These are phyloP conservation scores for Lophotriccus pileatus DNA, from an alignment of 2,797 vertebrate species.

Conservation along the genomic window DNA sequence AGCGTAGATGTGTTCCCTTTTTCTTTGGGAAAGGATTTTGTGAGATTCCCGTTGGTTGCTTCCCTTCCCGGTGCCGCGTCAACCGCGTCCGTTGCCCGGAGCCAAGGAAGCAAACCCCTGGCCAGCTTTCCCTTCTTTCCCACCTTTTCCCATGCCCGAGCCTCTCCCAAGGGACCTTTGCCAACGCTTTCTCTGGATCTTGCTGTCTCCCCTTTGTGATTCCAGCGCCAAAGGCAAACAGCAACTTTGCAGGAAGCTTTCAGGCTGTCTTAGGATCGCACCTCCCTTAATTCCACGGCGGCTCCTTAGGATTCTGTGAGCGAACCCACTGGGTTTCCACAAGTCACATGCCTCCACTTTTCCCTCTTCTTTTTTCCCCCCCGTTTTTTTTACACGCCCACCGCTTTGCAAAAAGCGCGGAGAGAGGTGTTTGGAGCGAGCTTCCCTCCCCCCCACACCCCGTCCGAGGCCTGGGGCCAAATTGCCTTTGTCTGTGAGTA, in stretches of 20 bases:
- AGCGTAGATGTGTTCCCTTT: background rate
- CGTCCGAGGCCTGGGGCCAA: background rate
- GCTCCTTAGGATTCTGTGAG: background rate
- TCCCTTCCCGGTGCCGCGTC: background rate
- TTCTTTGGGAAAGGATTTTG: background rate
- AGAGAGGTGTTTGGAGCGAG: slow-evolving; percentile 19
- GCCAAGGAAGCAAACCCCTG: background rate
- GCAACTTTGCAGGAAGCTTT: background rate
- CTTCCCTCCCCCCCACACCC: background rate
- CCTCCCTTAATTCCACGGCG: background rate
- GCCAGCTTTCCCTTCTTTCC: background rate
- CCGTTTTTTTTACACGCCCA: background rate
- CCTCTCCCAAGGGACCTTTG: background rate
- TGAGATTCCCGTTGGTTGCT: background rate
- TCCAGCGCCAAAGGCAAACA: background rate
- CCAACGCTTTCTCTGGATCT: background rate
- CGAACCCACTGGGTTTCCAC: background rate
- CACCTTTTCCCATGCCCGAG: background rate
- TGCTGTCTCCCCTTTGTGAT: background rate
- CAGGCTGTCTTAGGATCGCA: background rate
- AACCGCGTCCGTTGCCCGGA: background rate
- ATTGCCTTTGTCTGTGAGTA: slow-evolving; percentile 45
- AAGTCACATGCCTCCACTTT: slow-evolving; percentile 26
- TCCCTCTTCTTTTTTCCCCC: background rate
- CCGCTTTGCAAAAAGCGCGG: background rate